These are phyloP conservation scores for Scaptomyza reducta DNA, from an alignment of 2,888 invertebrate species.

Conservation along the genomic window DNA sequence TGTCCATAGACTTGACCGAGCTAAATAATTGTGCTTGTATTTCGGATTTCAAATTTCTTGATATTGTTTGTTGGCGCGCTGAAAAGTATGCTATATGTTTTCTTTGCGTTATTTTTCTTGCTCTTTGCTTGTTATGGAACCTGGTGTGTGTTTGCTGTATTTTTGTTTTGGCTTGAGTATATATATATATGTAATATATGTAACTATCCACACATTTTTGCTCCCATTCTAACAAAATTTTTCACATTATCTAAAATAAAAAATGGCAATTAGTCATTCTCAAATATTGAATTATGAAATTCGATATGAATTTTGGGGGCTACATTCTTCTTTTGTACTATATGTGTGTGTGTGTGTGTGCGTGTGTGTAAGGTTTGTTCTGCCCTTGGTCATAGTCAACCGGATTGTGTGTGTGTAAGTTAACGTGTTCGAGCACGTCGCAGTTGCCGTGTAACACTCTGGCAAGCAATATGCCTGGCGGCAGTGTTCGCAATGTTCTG, in stretches of 20 bases:
- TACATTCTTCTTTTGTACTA: neutral
- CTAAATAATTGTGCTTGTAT: slow-evolving; percentile 62
- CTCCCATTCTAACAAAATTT: neutral
- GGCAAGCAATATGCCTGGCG: slow-evolving; percentile 31
- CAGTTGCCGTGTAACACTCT: slow-evolving; percentile 39
- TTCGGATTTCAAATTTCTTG: slow-evolving; percentile 43
- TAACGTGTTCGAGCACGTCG: slow-evolving; percentile 25
- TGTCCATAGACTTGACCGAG: slow-evolving; percentile 45
- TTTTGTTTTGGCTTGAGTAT: slow-evolving; percentile 22
- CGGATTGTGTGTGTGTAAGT: slow-evolving; percentile 7
- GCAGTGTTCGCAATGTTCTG: slow-evolving; percentile 21
- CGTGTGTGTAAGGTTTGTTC: slow-evolving; percentile 12
- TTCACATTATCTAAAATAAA: neutral
- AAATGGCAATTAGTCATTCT: neutral
- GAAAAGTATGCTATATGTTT: slow-evolving; percentile 62
- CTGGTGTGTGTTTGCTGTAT: slow-evolving; percentile 4
- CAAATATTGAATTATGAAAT: slow-evolving; percentile 12
- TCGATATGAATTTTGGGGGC: slow-evolving; percentile 17
- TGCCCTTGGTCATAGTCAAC: slow-evolving; percentile 13
- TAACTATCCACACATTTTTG: neutral
- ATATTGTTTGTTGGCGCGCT: slow-evolving; percentile 32
- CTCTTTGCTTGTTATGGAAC: neutral
- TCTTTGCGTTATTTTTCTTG: neutral
- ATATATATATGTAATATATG: neutral
- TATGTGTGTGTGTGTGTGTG: neutral